These are phyloP conservation scores for Drosophila trichaetosa DNA, from an alignment of 2,888 invertebrate genomes.

Conservation along the genomic window DNA sequence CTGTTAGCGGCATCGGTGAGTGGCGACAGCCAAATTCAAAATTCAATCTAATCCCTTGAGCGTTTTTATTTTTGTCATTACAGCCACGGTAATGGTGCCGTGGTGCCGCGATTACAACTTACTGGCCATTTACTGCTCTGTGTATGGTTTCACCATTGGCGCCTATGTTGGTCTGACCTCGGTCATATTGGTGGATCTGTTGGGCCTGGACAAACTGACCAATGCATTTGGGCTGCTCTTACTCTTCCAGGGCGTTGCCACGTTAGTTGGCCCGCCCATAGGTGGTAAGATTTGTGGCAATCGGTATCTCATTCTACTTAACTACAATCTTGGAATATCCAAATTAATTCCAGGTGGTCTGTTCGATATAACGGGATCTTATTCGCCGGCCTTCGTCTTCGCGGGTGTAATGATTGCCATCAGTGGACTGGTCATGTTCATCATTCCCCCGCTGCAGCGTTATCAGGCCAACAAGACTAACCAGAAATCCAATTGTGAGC, in stretches of 20 bases:
- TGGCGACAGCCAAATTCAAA: slow-evolving; percentile 25
- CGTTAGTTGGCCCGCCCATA: slow-evolving; percentile 95
- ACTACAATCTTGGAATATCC: background rate
- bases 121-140: slow-evolving; percentile 91
- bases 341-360: slow-evolving; percentile 88
- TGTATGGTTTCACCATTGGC: slow-evolving; percentile 96
- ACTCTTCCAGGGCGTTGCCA: slow-evolving; percentile 97
- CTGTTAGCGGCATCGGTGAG: slow-evolving; percentile 94
- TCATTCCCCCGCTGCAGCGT: slow-evolving; percentile 90
- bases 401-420: slow-evolving; percentile 94
- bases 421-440: slow-evolving; percentile 95
- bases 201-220: slow-evolving; percentile 96
- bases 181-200: slow-evolving; percentile 96
- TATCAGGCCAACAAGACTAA: slow-evolving; percentile 71
- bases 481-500: slow-evolving; percentile 63
- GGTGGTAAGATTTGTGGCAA: slow-evolving; percentile 88
- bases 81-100: slow-evolving; percentile 93
- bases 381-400: slow-evolving; percentile 94
- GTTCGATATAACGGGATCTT: slow-evolving; percentile 91
- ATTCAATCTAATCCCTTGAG: background rate
- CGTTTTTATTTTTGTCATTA: background rate
- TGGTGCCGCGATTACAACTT: slow-evolving; percentile 90
- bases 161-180: slow-evolving; percentile 99
- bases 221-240: slow-evolving; percentile 97
- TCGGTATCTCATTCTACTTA: background rate